These are phyloP conservation scores for Baronia brevicornis DNA, from an alignment of 2,888 invertebrate species.

Conservation along the genomic window DNA sequence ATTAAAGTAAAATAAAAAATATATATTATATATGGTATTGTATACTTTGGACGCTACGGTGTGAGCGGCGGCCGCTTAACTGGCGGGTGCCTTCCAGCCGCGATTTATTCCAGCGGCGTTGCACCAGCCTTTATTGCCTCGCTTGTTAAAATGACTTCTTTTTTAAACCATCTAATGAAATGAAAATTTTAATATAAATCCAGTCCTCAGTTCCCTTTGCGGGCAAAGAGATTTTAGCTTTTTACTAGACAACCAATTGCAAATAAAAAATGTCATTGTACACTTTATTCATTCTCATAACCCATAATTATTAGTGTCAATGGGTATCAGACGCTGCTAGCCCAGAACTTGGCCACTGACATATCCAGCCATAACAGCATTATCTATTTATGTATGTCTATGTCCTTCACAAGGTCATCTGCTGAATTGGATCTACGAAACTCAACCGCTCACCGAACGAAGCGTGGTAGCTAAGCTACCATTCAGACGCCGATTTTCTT, in stretches of 20 bases:
- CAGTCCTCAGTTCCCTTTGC: constrained; percentile 1
- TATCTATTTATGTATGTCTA: too few relatives aligned
- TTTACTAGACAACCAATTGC: constrained; percentile 1
- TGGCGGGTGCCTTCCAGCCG: constrained; percentile 27
- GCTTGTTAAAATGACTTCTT: constrained; percentile 47
- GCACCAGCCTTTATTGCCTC: constrained; percentile 48
- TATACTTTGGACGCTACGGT: constrained; percentile 28
- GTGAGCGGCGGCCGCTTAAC: constrained; percentile 36
- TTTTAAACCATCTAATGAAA: constrained; percentile 38
- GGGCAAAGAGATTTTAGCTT: background rate
- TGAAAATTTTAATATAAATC: constrained; percentile 35
- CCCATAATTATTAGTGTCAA: too few relatives aligned
- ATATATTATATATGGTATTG: background rate
- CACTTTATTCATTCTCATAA: too few relatives aligned
- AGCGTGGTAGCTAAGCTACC: too few relatives aligned
- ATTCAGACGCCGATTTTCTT: too few relatives aligned
- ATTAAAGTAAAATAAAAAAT: background rate
- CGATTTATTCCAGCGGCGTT: constrained; percentile 56
- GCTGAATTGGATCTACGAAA: too few relatives aligned
- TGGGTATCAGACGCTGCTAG: too few relatives aligned
- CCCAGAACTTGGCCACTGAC: too few relatives aligned
- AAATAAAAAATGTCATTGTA: too few relatives aligned
- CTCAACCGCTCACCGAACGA: too few relatives aligned
- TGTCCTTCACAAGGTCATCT: too few relatives aligned
- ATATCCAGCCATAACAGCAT: too few relatives aligned